phyloP scores from a whole-genome alignment of 2,888 invertebrate genomes.

The Phaedon cochleariae region DNA sequence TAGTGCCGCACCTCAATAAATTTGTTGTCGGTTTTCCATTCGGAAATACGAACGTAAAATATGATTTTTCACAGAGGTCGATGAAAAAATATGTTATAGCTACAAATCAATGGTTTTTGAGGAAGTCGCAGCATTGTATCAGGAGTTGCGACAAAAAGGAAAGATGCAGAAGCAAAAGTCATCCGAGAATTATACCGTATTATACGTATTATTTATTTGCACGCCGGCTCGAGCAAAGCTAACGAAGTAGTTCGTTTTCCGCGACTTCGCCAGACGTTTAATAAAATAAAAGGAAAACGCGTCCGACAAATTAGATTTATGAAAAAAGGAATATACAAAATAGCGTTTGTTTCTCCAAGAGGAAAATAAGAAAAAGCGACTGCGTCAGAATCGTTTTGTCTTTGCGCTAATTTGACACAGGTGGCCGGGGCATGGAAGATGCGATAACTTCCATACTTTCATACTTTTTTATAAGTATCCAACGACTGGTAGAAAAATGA shows the following conservation, averaged over 20 bases:
- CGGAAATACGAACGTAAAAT: too few species aligned
- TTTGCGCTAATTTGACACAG: conserved; percentile 60
- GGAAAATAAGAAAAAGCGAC: conserved; percentile 11
- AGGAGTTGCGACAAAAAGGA: too few species aligned
- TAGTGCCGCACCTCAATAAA: too few species aligned
- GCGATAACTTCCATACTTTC: not conserved
- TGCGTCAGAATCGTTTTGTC: conserved; percentile 56
- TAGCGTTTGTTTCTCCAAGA: conserved; percentile 47
- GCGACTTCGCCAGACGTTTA: conserved; percentile 27
- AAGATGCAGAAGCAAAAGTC: too few species aligned
- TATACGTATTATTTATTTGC: conserved; percentile 19
- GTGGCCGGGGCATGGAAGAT: conserved; percentile 48
- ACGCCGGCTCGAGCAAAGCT: conserved; percentile 27
- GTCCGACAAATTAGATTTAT: conserved; percentile 51
- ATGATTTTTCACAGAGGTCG: too few species aligned
- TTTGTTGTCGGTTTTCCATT: too few species aligned
- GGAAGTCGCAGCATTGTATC: too few species aligned
- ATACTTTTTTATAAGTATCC: not conserved
- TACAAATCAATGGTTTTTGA: too few species aligned
- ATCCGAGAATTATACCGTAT: too few species aligned
- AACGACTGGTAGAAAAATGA: not conserved
- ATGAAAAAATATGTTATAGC: too few species aligned
- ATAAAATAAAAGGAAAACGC: conserved; percentile 41
- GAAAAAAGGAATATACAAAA: conserved; percentile 46
- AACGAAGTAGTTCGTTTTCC: conserved; percentile 38